phyloP scores from a whole-genome alignment of 2,888 invertebrate species.

The Gonocerus acuteangulatus region DNA sequence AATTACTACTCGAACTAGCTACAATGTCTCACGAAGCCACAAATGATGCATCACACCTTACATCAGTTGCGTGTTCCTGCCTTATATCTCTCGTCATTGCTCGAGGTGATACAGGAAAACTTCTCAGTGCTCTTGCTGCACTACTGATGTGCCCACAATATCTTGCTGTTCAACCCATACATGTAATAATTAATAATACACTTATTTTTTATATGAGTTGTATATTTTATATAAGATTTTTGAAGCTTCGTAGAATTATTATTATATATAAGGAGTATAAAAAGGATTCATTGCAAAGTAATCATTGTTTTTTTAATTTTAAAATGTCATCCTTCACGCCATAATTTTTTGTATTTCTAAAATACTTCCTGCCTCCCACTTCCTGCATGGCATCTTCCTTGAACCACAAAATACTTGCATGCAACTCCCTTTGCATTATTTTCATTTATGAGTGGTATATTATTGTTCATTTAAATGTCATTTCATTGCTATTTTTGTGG shows the following conservation, averaged over 20 bases:
- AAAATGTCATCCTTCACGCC: background rate
- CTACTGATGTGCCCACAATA: conserved; percentile 76
- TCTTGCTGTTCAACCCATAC: conserved; percentile 70
- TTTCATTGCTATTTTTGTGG: too few species aligned
- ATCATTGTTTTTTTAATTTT: conserved; percentile 8
- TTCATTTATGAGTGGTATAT: too few species aligned
- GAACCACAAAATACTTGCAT: too few species aligned
- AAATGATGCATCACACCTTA: conserved; percentile 61
- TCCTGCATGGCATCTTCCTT: too few species aligned
- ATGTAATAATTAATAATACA: conserved; percentile 47
- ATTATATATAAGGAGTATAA: background rate
- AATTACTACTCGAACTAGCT: conserved; percentile 73
- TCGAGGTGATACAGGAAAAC: conserved; percentile 83
- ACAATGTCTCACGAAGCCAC: conserved; percentile 50
- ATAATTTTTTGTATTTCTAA: too few species aligned
- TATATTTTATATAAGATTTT: background rate
- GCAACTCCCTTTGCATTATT: too few species aligned
- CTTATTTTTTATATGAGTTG: background rate
- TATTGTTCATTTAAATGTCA: too few species aligned
- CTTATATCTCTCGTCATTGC: conserved; percentile 86
- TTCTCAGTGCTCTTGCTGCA: conserved; percentile 77
- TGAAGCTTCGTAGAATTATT: conserved; percentile 19
- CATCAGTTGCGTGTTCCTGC: conserved; percentile 84
- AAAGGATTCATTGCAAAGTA: background rate
- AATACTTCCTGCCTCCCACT: too few species aligned